Evolutionary conservation across 2,888 invertebrate genomes (phyloP).

Genomic region (Drosophila flavopinicola): DNA sequence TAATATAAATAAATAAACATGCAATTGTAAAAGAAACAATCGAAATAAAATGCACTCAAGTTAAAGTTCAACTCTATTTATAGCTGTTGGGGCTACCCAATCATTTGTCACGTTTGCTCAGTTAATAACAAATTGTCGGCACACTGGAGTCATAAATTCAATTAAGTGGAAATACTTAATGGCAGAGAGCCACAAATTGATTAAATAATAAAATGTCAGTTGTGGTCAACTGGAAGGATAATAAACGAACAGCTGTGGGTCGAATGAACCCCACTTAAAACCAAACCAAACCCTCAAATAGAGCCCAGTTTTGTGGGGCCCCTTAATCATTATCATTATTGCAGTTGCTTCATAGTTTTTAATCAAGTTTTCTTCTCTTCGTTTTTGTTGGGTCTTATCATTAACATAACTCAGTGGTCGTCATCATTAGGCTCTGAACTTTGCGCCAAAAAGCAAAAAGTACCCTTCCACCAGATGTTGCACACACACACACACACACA

Average conservation of each 20-base stretch:
- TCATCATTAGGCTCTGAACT: slow-evolving; percentile 61
- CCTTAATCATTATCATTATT: slow-evolving; percentile 13
- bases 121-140: slow-evolving; percentile 62
- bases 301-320: slow-evolving; percentile 11
- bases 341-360: slow-evolving; percentile 52
- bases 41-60: neutral
- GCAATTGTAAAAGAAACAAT: neutral
- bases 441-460: slow-evolving; percentile 66
- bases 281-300: slow-evolving; percentile 9
- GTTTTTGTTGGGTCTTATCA: slow-evolving; percentile 23
- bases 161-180: slow-evolving; percentile 61
- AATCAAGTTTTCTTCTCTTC: slow-evolving; percentile 52
- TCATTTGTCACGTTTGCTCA: slow-evolving; percentile 61
- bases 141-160: slow-evolving; percentile 55
- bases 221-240: slow-evolving; percentile 33
- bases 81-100: neutral
- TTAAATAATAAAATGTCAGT: slow-evolving; percentile 58
- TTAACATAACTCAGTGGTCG: slow-evolving; percentile 64
- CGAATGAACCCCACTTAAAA: slow-evolving; percentile 16
- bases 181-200: slow-evolving; percentile 45
- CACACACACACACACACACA: slow-evolving; percentile 5
- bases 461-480: slow-evolving; percentile 55
- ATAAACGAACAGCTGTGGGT: slow-evolving; percentile 21
- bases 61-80: neutral
- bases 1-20: neutral